These are phyloP conservation scores for Apeira syringaria DNA, from an alignment of 2,888 invertebrate species.

Conservation along the genomic window DNA sequence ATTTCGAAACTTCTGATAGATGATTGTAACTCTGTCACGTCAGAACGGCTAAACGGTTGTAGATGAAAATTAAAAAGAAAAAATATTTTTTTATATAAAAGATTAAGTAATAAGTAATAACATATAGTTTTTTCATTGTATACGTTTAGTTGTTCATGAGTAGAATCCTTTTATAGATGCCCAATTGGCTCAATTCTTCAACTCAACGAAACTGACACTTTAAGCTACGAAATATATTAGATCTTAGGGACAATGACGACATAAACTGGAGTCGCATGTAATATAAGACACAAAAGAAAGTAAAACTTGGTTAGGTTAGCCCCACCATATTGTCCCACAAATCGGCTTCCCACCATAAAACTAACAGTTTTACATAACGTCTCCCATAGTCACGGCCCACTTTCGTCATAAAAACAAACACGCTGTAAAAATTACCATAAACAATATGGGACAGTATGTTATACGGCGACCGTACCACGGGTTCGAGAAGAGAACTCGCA, in stretches of 20 bases:
- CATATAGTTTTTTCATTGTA: no score
- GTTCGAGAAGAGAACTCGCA: not conserved
- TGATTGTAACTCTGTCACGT: no score
- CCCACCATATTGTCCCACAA: constrained; percentile 10
- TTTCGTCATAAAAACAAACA: constrained; percentile 64
- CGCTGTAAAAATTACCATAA: constrained; percentile 47
- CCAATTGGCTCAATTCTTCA: no score
- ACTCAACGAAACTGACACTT: no score
- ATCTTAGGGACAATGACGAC: not conserved
- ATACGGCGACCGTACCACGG: constrained; percentile 35
- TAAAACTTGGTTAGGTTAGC: not conserved
- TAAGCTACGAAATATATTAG: no score
- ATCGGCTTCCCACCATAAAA: constrained; percentile 49
- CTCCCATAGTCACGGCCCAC: constrained; percentile 54
- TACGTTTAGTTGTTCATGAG: no score
- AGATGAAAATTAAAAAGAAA: no score
- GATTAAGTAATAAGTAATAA: no score
- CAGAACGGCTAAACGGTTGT: no score
- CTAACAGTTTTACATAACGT: constrained; percentile 43
- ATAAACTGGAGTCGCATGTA: not conserved
- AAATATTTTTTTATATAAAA: no score
- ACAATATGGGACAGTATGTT: constrained; percentile 39
- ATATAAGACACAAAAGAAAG: not conserved
- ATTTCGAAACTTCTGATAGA: no score
- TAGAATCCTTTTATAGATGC: no score